phyloP scores from a whole-genome alignment of 1,140 invertebrate species.

The Drosophila obscura region DNA sequence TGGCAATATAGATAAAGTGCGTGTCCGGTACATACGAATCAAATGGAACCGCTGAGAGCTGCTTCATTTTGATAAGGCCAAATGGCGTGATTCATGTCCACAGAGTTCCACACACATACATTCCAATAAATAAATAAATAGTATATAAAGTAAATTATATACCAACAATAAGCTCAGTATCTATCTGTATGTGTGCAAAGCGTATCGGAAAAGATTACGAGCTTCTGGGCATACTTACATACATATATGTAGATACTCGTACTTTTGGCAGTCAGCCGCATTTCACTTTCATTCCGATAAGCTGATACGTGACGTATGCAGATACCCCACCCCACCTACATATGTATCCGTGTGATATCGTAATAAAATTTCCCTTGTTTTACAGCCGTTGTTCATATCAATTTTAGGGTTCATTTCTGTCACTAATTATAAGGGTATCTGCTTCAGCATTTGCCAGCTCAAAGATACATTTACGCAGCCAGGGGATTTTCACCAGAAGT shows the following conservation, averaged over 20 bases:
- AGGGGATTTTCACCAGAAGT: conserved; percentile 33
- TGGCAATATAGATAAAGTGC: conserved; percentile 66
- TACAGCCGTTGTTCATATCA: not conserved
- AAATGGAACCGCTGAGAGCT: conserved; percentile 59
- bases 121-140: conserved; percentile 9
- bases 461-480: conserved; percentile 2
- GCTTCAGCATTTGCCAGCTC: conserved; percentile 1
- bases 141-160: conserved; percentile 19
- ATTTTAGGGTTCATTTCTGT: no score
- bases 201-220: conserved; percentile 48
- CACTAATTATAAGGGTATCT: no score
- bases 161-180: conserved; percentile 45
- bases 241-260: conserved; percentile 11
- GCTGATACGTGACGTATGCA: conserved; percentile 63
- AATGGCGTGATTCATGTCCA: conserved; percentile 73
- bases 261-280: conserved; percentile 19
- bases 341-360: not conserved
- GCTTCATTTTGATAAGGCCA: conserved; percentile 65
- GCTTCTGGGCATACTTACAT: conserved; percentile 21
- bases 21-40: conserved; percentile 49
- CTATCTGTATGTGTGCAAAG: conserved; percentile 15
- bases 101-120: conserved; percentile 33
- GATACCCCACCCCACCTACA: conserved; percentile 13
- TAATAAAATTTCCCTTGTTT: not conserved
- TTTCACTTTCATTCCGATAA: conserved; percentile 76